Conservation (phyloP, 2,797 vertebrate genomes). For the Falco rusticolus region DNA sequence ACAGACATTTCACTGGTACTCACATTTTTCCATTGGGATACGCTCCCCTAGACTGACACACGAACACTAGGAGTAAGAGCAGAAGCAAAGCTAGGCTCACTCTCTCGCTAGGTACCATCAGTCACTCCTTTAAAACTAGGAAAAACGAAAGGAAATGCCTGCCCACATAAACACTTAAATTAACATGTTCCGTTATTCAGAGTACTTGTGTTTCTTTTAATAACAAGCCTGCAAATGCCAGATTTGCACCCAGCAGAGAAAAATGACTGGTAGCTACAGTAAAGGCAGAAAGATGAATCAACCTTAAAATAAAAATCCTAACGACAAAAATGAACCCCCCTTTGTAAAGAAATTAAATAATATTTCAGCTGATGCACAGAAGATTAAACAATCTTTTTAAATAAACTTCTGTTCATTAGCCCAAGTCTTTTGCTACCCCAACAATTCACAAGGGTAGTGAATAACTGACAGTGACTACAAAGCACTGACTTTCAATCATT, state of each 20-base stretch:
- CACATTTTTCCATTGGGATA: not conserved
- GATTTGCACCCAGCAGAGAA: not conserved
- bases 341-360: conserved; percentile 44
- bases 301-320: conserved; percentile 2
- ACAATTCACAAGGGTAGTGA: not conserved
- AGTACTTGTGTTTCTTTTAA: conserved; percentile 39
- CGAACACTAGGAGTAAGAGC: not conserved
- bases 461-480: not conserved
- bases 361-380: conserved; percentile 22
- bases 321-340: conserved; percentile 24
- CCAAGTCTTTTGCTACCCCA: not conserved
- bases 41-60: not conserved
- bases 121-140: not conserved
- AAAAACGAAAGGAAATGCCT: conserved; percentile 31
- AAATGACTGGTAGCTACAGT: conserved; percentile 10
- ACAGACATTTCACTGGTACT: not conserved
- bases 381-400: not conserved
- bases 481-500: not conserved
- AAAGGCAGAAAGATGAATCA: conserved; percentile 38
- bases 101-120: not conserved
- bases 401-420: conserved; percentile 16
- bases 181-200: not conserved
- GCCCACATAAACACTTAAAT: conserved; percentile 36
- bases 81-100: not conserved
- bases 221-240: not conserved